These are phyloP conservation scores for Dermochelys coriacea DNA, from an alignment of 2,797 vertebrate genomes.

Conservation along the genomic window DNA sequence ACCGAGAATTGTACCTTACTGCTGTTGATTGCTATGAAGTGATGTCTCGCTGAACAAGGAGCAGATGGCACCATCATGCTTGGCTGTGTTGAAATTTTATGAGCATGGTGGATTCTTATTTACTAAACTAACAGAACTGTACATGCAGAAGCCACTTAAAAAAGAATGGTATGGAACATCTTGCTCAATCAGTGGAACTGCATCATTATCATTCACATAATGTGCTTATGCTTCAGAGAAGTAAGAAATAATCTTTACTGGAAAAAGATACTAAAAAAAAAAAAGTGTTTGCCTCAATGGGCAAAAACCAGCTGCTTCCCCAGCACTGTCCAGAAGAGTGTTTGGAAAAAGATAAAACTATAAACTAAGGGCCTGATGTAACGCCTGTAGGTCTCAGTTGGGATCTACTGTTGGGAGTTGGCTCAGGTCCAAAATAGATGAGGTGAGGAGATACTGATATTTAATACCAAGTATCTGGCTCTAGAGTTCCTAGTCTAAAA, in stretches of 20 bases:
- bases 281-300: not conserved
- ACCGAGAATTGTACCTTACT: accelerated
- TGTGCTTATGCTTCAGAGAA: not conserved
- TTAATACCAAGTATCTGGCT: accelerated
- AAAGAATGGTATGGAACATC: not conserved
- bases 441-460: not conserved
- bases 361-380: accelerated
- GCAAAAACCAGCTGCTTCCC: not conserved
- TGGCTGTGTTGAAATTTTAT: constrained; percentile 9
- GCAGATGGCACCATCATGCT: constrained; percentile 53
- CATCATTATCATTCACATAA: accelerated
- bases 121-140: not conserved
- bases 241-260: accelerated
- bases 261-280: not conserved
- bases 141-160: accelerated
- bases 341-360: not conserved
- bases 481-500: not conserved
- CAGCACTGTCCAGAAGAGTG: not conserved
- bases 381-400: accelerated
- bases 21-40: not conserved
- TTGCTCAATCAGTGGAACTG: accelerated
- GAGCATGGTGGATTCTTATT: constrained; percentile 19
- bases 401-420: not conserved
- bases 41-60: not conserved
- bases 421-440: accelerated